Evolutionary conservation across 2,113 vertebrate genomes (phyloP).

Genomic region (Silurus meridionalis): DNA sequence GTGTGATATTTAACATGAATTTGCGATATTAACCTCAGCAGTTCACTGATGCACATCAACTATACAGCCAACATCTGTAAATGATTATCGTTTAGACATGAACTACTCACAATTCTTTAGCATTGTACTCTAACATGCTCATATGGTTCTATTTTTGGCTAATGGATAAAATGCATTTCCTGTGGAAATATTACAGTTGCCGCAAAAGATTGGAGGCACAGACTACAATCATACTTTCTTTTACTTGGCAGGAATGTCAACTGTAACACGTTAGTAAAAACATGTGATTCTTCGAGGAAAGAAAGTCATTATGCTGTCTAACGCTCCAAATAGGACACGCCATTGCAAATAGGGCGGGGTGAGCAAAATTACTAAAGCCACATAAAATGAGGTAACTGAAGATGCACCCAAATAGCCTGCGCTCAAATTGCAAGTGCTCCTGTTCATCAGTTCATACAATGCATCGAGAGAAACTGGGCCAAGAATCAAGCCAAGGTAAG

Average conservation of each 20-base stretch:
- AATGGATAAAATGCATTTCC: slow-evolving; percentile 30
- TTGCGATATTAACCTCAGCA: slow-evolving; percentile 2
- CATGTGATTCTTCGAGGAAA: not conserved
- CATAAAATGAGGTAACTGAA: not conserved
- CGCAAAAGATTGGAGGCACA: slow-evolving; percentile 10
- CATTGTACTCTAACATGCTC: not conserved
- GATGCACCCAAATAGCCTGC: not conserved
- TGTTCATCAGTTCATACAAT: not conserved
- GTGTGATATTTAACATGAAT: slow-evolving; percentile 4
- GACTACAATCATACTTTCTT: not conserved
- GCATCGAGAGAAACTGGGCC: not conserved
- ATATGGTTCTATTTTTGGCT: slow-evolving; percentile 22
- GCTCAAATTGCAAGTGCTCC: not conserved
- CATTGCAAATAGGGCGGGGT: slow-evolving; percentile 17
- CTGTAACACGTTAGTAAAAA: slow-evolving; percentile 10
- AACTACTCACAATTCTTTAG: not conserved
- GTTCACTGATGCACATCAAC: slow-evolving; percentile 22
- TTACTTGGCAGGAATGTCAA: slow-evolving; percentile 3
- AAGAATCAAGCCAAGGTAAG: not conserved
- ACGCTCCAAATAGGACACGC: slow-evolving; percentile 10
- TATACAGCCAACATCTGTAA: slow-evolving; percentile 19
- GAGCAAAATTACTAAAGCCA: slow-evolving; percentile 10
- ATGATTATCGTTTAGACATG: slow-evolving; percentile 16
- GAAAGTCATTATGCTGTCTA: not conserved
- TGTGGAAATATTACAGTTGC: slow-evolving; percentile 18